Base-by-base conservation (phyloP, 2,888 invertebrate species). In the Sarcophaga carnaria region DNA sequence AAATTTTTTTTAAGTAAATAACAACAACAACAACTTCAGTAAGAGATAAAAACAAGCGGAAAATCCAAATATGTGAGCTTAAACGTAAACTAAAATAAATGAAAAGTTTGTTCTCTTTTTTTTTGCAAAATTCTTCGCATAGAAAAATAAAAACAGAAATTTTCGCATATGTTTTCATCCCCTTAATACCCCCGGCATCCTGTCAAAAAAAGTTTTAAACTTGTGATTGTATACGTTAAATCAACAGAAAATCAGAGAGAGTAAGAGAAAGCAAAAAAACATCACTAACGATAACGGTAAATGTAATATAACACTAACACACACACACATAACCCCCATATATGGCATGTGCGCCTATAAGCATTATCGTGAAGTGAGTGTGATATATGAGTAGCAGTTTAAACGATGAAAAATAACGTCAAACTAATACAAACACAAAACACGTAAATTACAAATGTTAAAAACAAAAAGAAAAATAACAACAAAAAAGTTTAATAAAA, bases 401-500 rank as follows among this genome's bases (percentile, higher is more conserved):
- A 84, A 78, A 71, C 37, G 77, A 59, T 64, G 81, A 84, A 85
- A 87, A 83, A 88, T 83, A 80, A 64, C 82, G 60, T 75, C 82
- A 81, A 86, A 86, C 85, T 87, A 88, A 88, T 88, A 89, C 84
- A 89, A 89, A 89, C 87, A 83, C 84, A 82, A 71, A 88, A 88
- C 88, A 88, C 86, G 86, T 87, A 88, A 88, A 88, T 79, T 83
- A 71, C 59, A 83, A 81, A 79, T 86, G 77, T 86, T 88, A 85
- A 88, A 84, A 67, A 62, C 3, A 63, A 37, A 14, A 49, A 79
- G 69, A 14, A 81, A 64, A 22, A 77, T 22, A 59, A 70, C 22
- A 66, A 17, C n/a, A 47, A 54, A 76, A 60, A 27, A 72, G 17
- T 17, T 12, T 20, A 75, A 64, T 70, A 80, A 80, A 62, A 64